Base-by-base conservation (phyloP, 2,797 vertebrate species). In the Natrix natrix region DNA sequence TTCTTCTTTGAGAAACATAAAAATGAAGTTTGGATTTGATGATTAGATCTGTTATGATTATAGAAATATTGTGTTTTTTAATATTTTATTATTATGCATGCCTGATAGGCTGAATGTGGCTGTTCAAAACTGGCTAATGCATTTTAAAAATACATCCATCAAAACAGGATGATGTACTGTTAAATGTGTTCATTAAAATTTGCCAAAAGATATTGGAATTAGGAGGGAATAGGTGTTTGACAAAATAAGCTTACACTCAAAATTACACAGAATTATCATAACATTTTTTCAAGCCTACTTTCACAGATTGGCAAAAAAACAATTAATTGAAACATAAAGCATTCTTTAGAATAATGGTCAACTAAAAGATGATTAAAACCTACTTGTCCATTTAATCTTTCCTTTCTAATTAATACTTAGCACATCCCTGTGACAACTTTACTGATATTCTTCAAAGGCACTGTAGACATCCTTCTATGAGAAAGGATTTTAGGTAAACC, bases 131-230 rank as follows among this genome's bases (percentile, higher is more conserved):
- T 69, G 66, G 2, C 32, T 10, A 92, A 56, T 74, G 69, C 89
- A 91, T 92, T 90, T 94, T 89, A 94, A 95, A 94, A 83, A 92
- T 93, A 61, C 87, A 93, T 54, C 57, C 91, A 13, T 86, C 91
- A 88, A 4, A 17, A 66, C 86, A 5, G 61, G 90, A 22, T 12
- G 8, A 88, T 88, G 0, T 2, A 90, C 88, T 92, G 22, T 91
- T 95, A 92, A 92, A 60, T 83, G 22, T 88, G 43, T 87, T 96
- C 92, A 94, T 95, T 95, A 96, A 94, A 94, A 95, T 83, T 87
- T 74, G 87, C 0, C 1, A 95, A 88, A 86, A 48, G 37, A 43
- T 89, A 20, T 26, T 43, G 26, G 28, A 48, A 17, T 1, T 6
- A 43, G 26, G 48, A 17, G 12, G 28, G 43, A 10, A 54, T 17